phyloP scores from a whole-genome alignment of 2,797 vertebrate genomes.

The Pseudomugil gertrudae region DNA sequence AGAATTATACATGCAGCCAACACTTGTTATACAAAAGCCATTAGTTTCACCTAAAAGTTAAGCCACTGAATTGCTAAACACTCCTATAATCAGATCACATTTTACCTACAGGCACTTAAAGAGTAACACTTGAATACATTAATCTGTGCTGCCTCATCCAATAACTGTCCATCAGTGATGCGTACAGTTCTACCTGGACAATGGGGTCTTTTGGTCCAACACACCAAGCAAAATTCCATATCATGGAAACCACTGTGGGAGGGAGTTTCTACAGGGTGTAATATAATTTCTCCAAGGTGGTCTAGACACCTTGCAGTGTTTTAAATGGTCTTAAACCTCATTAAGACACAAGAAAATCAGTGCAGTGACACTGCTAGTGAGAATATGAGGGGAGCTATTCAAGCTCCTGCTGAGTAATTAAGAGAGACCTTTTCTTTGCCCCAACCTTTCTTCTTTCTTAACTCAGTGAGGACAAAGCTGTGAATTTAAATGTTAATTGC shows the following conservation, averaged over 20 bases:
- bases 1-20: background rate
- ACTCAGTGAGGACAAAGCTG: slow-evolving; percentile 36
- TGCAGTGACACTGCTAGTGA: slow-evolving; percentile 30
- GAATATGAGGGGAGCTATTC: slow-evolving; percentile 37
- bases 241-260: slow-evolving; percentile 43
- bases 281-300: slow-evolving; percentile 30
- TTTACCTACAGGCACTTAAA: background rate
- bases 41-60: background rate
- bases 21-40: background rate
- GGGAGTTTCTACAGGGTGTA: slow-evolving; percentile 13
- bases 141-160: slow-evolving; percentile 14
- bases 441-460: slow-evolving; percentile 13
- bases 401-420: slow-evolving; percentile 64
- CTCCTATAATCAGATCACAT: background rate
- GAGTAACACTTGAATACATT: slow-evolving; percentile 17
- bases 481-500: slow-evolving; percentile 68
- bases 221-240: slow-evolving; percentile 12
- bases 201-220: slow-evolving; percentile 4
- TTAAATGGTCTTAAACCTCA: slow-evolving; percentile 65
- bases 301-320: slow-evolving; percentile 37
- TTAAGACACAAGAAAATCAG: slow-evolving; percentile 48
- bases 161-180: slow-evolving; percentile 21
- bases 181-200: slow-evolving; percentile 8
- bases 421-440: slow-evolving; percentile 33
- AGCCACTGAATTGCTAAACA: background rate